Percentiles rank a stretch among this genome's conserved stretches.
Conservation (phyloP, 2,888 invertebrate genomes). For the Notodonta dromedarius region DNA sequence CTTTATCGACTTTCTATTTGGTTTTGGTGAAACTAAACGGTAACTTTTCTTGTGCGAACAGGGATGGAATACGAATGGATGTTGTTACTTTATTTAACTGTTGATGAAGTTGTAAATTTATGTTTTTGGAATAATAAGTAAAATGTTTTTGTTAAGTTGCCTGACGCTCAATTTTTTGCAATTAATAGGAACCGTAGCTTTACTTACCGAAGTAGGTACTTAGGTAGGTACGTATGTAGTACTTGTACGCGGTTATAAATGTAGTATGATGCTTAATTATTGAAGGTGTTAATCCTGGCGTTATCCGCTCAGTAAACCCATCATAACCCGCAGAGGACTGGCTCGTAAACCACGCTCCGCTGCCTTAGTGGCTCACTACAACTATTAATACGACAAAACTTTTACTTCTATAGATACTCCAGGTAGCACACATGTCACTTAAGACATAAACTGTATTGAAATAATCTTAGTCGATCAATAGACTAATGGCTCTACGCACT, state of each 20-base stretch:
- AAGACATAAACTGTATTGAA: background rate
- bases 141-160: background rate
- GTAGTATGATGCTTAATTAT: too few relatives aligned
- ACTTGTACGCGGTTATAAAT: too few relatives aligned
- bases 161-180: too few relatives aligned
- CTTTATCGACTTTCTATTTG: conserved; percentile 38
- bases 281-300: too few relatives aligned
- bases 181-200: too few relatives aligned
- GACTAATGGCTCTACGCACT: background rate
- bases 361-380: background rate
- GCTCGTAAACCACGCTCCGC: background rate
- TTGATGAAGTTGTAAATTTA: background rate
- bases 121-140: background rate
- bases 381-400: background rate
- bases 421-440: background rate
- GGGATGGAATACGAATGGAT: conserved; percentile 28
- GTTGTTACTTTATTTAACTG: background rate
- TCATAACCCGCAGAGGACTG: background rate
- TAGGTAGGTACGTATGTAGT: too few relatives aligned
- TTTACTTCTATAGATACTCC: background rate
- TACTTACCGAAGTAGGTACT: too few relatives aligned
- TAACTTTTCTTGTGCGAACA: conserved; percentile 25
- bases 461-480: background rate
- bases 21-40: conserved; percentile 33
- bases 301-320: background rate